Evolutionary conservation across 2,113 vertebrate genomes (phyloP), one percentile per base, ranked within the genome.

Genomic region (Lycocorax pyrrhopterus): DNA sequence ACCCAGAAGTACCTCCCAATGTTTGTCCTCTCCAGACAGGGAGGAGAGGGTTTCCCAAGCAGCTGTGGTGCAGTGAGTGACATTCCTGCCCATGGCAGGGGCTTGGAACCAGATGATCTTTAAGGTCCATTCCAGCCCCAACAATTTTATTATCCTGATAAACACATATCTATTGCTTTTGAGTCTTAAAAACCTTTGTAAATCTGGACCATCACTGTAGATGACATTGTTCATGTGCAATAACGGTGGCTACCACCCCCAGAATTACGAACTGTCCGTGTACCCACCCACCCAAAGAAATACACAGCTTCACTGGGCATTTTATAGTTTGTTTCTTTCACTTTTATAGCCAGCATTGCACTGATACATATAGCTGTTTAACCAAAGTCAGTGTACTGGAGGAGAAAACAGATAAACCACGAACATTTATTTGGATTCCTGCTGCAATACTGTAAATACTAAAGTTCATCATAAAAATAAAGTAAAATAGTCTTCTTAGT

Each of bases 291-390:
- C 51, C 82, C 77, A 17, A 52, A 71, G 72, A 60, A 91, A 43
- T n/a, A 30, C 26, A 82, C 41, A 23, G 19, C 37, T 73, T 62
- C 66, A 9, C 51, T 76, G 35, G 44, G 29, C 35, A 8, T 30
- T 94, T 93, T 84, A 79, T 16, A 46, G 91, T 78, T 94, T 91
- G 66, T 78, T 93, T 80, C 91, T 83, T 95, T 88, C 90, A 79
- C 76, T 91, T 94, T 91, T 96, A 96, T 83, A 90, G 89, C 96
- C 94, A 90, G 55, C 77, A 71, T 75, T 94, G 91, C 80, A 62
- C 91, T 94, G 95, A 96, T 93, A 97, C 96, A 97, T 93, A 68
- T 25, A 78, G 87, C 81, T 96, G 90, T 96, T 96, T 96, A 96
- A 95, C 92, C 94, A 94, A 90, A 96, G 95, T 88, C 80, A 93